These are phyloP conservation scores for Tympanuchus pallidicinctus DNA, from an alignment of 2,113 vertebrate genomes.

Conservation along the genomic window DNA sequence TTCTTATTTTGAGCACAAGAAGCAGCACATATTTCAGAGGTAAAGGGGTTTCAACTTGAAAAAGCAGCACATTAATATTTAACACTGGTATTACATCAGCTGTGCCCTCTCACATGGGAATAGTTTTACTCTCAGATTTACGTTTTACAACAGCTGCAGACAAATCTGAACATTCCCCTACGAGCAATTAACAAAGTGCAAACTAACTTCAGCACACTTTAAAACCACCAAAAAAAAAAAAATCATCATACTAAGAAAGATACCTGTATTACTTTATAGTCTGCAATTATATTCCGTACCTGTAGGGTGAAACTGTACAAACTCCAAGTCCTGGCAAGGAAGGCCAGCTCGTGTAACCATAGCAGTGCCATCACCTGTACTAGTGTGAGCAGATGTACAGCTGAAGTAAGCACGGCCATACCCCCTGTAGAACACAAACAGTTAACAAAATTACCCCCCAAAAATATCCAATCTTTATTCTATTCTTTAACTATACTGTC, in stretches of 20 bases:
- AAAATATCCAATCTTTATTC: too few relatives aligned
- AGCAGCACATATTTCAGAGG: not conserved
- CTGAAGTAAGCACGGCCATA: constrained; percentile 96
- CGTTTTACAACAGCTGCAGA: not conserved
- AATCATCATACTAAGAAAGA: not conserved
- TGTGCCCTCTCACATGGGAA: not conserved
- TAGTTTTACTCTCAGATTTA: not conserved
- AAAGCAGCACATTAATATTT: not conserved
- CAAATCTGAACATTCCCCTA: fast-evolving
- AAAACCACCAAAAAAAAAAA: not conserved
- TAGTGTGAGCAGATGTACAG: constrained; percentile 97
- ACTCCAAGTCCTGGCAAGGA: constrained; percentile 97
- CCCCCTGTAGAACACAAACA: constrained; percentile 78
- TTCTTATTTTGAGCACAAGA: not conserved
- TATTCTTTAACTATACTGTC: not conserved
- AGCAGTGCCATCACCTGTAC: constrained; percentile 93
- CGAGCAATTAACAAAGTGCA: not conserved
- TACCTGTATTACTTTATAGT: not conserved
- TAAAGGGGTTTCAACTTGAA: not conserved
- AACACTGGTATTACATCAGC: not conserved
- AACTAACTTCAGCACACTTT: not conserved
- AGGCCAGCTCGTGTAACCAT: constrained; percentile 96
- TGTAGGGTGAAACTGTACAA: constrained; percentile 98
- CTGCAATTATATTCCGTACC: constrained; percentile 77
- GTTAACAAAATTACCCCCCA: not conserved